phyloP scores from a whole-genome alignment of 2,888 invertebrate genomes.

The Drosophila siamana region DNA sequence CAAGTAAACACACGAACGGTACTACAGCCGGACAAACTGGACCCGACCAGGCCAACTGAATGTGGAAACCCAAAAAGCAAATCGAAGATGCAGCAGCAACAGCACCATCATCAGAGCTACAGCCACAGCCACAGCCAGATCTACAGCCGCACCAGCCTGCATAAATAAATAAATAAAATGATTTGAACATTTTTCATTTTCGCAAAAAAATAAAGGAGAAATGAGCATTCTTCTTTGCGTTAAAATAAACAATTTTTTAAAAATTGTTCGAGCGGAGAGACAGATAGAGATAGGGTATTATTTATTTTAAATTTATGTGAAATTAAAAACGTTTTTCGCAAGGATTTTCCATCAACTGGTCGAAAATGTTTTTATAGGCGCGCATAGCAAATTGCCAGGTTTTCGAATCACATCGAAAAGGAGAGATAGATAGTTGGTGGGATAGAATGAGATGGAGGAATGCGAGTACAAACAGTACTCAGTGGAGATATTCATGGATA shows the following conservation, averaged over 20 bases:
- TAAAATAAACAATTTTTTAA: slow-evolving; percentile 75
- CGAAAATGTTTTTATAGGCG: slow-evolving; percentile 68
- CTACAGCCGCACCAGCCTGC: slow-evolving; percentile 54
- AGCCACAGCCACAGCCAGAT: not conserved
- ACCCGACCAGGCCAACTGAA: slow-evolving; percentile 21
- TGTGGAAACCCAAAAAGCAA: slow-evolving; percentile 51
- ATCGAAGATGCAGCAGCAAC: slow-evolving; percentile 75
- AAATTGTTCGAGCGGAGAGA: slow-evolving; percentile 36
- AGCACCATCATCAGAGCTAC: not conserved
- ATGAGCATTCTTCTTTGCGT: slow-evolving; percentile 71
- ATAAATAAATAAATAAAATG: slow-evolving; percentile 82
- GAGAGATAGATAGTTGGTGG: not conserved
- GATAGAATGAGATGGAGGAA: not conserved
- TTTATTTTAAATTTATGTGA: slow-evolving; percentile 80
- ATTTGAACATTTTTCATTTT: slow-evolving; percentile 79
- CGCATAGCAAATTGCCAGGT: slow-evolving; percentile 48
- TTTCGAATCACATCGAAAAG: not conserved
- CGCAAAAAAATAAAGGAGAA: slow-evolving; percentile 55
- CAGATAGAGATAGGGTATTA: slow-evolving; percentile 43
- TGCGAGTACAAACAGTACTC: slow-evolving; percentile 18
- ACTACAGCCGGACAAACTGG: slow-evolving; percentile 21
- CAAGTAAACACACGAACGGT: slow-evolving; percentile 79
- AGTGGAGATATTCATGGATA: slow-evolving; percentile 4
- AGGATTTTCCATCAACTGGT: slow-evolving; percentile 56
- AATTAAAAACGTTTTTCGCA: slow-evolving; percentile 78